phyloP scores from a whole-genome alignment of 2,888 invertebrate genomes.

The Ornithoptera priamus region DNA sequence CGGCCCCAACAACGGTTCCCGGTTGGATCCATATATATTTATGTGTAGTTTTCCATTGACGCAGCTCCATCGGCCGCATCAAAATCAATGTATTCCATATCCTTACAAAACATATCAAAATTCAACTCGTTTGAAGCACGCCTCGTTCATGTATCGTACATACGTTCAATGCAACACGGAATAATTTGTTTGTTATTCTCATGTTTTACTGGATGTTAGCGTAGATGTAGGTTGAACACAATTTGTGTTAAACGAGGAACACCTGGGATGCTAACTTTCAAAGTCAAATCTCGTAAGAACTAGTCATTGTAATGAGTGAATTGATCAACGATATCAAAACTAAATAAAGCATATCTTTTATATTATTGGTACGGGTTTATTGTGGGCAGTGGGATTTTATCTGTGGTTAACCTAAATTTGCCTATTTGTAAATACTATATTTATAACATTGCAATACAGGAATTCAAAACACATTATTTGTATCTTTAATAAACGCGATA shows the following conservation, averaged over 20 bases:
- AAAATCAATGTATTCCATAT: conserved; percentile 40
- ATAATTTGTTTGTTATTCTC: conserved; percentile 35
- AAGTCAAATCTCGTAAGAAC: conserved; percentile 56
- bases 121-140: conserved; percentile 34
- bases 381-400: background rate
- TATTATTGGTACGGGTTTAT: background rate
- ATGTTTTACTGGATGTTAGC: conserved; percentile 30
- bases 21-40: conserved; percentile 26
- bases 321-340: conserved; percentile 41
- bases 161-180: conserved; percentile 29
- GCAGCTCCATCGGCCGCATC: conserved; percentile 39
- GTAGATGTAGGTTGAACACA: conserved; percentile 26
- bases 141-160: conserved; percentile 22
- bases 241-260: conserved; percentile 35
- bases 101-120: conserved; percentile 37
- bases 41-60: conserved; percentile 32
- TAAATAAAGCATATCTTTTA: conserved; percentile 39
- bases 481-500: no score
- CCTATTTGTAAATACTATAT: no score
- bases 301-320: conserved; percentile 49
- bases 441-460: no score
- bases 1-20: conserved; percentile 17
- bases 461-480: no score
- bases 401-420: background rate
- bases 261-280: conserved; percentile 59